Conservation (phyloP, 2,888 invertebrate species). For the Xylophagus ater region DNA sequence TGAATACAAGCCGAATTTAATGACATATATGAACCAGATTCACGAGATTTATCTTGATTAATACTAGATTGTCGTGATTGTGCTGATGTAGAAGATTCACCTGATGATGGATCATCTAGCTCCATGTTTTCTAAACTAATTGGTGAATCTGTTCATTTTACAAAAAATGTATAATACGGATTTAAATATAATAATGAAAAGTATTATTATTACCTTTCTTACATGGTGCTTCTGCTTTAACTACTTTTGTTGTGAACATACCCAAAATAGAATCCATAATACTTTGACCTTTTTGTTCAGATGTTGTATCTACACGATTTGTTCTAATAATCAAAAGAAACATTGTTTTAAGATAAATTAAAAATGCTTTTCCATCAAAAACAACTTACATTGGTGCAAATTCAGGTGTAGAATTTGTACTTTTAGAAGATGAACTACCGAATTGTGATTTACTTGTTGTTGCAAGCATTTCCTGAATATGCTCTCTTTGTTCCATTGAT, state of each 20-base stretch:
- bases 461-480: conserved; percentile 62
- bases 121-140: background rate
- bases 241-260: conserved; percentile 35
- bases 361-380: conserved; percentile 1
- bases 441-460: conserved; percentile 24
- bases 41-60: too few relatives aligned
- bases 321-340: conserved; percentile 21
- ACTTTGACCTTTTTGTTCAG: conserved; percentile 37
- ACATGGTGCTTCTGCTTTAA: conserved; percentile 26
- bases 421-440: background rate
- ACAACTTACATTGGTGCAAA: conserved; percentile 24
- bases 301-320: conserved; percentile 34
- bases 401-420: conserved; percentile 5
- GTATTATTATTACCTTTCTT: conserved; percentile 25
- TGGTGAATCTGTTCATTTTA: conserved; percentile 11
- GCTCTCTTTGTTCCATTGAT: conserved; percentile 49
- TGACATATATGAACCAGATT: too few relatives aligned
- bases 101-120: background rate
- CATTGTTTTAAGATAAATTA: background rate
- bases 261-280: conserved; percentile 38
- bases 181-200: too few relatives aligned
- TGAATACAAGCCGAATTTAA: too few relatives aligned
- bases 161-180: conserved; percentile 6
- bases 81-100: too few relatives aligned
- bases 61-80: too few relatives aligned